Conservation (phyloP, 1,140 invertebrate genomes). For the Anastatus disparis region DNA sequence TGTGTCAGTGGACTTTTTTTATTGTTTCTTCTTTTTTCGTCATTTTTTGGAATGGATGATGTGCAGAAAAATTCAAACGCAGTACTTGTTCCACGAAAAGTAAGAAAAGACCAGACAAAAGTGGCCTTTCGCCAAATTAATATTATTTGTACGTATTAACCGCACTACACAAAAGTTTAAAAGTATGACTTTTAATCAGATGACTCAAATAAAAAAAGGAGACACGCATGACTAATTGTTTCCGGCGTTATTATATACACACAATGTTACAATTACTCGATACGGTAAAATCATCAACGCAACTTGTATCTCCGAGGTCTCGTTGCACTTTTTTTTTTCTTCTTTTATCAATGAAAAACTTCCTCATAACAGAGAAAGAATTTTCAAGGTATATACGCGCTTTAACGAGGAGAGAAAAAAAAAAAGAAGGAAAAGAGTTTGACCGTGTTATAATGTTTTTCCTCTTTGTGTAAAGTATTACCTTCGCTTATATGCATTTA, state of each 20-base stretch:
- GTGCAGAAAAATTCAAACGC: not conserved
- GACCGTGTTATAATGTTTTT: not conserved
- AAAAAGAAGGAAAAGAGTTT: no score
- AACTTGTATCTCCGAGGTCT: not conserved
- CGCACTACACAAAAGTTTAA: not conserved
- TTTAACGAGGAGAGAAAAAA: not conserved
- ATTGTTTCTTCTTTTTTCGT: no score
- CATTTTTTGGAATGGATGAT: not conserved
- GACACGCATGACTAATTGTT: conserved; percentile 34
- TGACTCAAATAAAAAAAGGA: conserved; percentile 14
- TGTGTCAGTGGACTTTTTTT: no score
- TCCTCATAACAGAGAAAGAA: not conserved
- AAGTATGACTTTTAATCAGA: no score
- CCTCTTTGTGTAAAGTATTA: not conserved
- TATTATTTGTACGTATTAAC: not conserved
- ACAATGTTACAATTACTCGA: conserved; percentile 8
- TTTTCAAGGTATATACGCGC: not conserved
- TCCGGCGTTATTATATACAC: conserved; percentile 17
- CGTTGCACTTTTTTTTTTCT: not conserved
- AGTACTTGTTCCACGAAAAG: not conserved
- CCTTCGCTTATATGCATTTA: not conserved
- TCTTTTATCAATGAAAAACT: not conserved
- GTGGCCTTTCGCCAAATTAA: not conserved
- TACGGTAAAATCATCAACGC: not conserved
- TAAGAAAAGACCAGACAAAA: not conserved